Evolutionary conservation across 2,797 vertebrate genomes (phyloP).

Genomic region (Myripristis jacobus): DNA sequence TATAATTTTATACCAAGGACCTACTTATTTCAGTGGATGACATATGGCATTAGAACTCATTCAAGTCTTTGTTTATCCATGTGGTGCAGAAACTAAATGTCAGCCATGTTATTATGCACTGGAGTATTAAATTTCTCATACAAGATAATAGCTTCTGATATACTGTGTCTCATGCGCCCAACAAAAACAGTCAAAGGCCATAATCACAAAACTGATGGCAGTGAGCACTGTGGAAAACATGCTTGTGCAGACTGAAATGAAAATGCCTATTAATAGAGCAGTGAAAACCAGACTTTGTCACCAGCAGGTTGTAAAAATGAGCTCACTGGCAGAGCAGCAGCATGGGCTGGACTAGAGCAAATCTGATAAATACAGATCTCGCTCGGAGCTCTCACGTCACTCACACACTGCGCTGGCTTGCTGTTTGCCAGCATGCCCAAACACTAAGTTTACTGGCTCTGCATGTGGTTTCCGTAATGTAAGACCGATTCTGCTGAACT

Average conservation of each 20-base stretch:
- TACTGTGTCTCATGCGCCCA: background rate
- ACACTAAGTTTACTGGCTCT: conserved; percentile 52
- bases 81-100: background rate
- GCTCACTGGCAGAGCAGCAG: conserved; percentile 46
- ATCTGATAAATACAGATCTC: conserved; percentile 71
- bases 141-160: background rate
- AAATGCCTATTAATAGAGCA: conserved; percentile 57
- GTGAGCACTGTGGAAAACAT: conserved; percentile 14
- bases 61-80: background rate
- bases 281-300: conserved; percentile 42
- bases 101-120: background rate
- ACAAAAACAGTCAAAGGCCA: conserved; percentile 9
- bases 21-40: background rate
- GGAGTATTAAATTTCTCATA: background rate
- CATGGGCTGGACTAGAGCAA: conserved; percentile 49
- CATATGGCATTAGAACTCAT: background rate
- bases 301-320: conserved; percentile 50
- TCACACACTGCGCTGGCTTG: conserved; percentile 37
- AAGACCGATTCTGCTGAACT: conserved; percentile 46
- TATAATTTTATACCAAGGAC: background rate
- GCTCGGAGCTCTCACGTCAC: conserved; percentile 51
- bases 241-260: conserved; percentile 55
- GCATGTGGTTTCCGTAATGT: conserved; percentile 59
- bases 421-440: conserved; percentile 49
- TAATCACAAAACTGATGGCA: conserved; percentile 41